Percentiles rank a stretch among this genome's conserved stretches.
phyloP scores from a whole-genome alignment of 2,113 vertebrate genomes.

The Phoenicopterus ruber region DNA sequence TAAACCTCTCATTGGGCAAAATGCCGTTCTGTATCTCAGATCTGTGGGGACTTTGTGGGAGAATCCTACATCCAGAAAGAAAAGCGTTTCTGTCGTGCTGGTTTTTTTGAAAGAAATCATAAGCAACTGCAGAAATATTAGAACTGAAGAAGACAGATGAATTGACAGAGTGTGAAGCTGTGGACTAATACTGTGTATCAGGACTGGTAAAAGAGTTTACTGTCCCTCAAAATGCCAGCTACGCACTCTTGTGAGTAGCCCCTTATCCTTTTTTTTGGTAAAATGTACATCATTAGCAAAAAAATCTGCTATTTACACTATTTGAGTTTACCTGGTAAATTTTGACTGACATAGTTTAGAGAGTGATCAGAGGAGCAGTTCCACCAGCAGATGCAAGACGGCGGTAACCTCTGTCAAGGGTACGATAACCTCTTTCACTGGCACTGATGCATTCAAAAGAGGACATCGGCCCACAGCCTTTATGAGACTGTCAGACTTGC shows the following conservation, averaged over 20 bases:
- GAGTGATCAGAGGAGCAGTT: background rate
- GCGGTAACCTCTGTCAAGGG: background rate
- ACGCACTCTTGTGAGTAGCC: background rate
- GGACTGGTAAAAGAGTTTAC: background rate
- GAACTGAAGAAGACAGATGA: background rate
- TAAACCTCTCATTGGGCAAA: background rate
- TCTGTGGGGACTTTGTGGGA: background rate
- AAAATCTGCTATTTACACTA: background rate
- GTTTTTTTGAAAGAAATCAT: background rate
- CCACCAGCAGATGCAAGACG: background rate
- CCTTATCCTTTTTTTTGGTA: background rate
- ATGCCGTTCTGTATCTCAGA: background rate
- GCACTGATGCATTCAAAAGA: constrained; percentile 20
- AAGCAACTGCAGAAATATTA: background rate
- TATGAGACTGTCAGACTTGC: constrained; percentile 30
- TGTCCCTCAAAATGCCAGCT: background rate
- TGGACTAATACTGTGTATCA: background rate
- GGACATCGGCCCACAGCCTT: background rate
- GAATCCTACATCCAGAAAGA: background rate
- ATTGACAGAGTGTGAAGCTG: background rate
- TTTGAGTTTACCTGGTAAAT: background rate
- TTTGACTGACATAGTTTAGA: background rate
- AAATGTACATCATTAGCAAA: background rate
- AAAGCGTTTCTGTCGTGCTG: background rate
- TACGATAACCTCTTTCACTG: background rate